Conservation (phyloP, 2,888 invertebrate genomes). For the Tenthredo amoena region DNA sequence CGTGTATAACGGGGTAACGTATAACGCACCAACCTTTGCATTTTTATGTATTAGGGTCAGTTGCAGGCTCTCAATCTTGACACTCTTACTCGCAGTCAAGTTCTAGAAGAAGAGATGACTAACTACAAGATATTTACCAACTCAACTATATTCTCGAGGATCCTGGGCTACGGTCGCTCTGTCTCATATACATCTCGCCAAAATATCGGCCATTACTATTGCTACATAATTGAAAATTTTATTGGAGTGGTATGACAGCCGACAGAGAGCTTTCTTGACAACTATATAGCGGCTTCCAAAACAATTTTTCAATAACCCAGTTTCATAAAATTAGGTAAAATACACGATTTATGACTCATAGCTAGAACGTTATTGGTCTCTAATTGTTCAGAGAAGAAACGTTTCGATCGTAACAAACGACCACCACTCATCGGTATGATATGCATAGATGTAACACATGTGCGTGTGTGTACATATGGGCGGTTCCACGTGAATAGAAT, state of each 20-base stretch:
- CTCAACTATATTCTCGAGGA: conserved; percentile 19
- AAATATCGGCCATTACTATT: neutral
- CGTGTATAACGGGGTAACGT: conserved; percentile 58
- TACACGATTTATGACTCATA: neutral
- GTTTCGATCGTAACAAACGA: conserved; percentile 14
- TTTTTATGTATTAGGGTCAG: conserved; percentile 47
- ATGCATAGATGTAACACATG: neutral
- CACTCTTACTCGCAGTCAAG: conserved; percentile 25
- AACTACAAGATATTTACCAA: conserved; percentile 9
- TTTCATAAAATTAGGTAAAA: neutral
- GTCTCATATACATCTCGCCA: neutral
- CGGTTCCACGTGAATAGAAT: neutral
- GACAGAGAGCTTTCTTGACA: neutral
- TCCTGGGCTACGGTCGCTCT: too few relatives aligned
- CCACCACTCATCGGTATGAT: neutral
- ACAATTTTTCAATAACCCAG: neutral
- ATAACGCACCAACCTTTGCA: conserved; percentile 22
- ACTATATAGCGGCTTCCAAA: neutral
- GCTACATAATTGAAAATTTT: neutral
- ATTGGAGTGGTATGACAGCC: too few relatives aligned
- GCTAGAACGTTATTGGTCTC: neutral
- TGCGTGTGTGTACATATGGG: neutral
- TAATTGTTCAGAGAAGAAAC: neutral
- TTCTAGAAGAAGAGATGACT: conserved; percentile 34
- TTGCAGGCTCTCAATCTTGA: conserved; percentile 30